These are phyloP conservation scores for Lateolabrax maculatus DNA, from an alignment of 2,797 vertebrate genomes.

Conservation along the genomic window DNA sequence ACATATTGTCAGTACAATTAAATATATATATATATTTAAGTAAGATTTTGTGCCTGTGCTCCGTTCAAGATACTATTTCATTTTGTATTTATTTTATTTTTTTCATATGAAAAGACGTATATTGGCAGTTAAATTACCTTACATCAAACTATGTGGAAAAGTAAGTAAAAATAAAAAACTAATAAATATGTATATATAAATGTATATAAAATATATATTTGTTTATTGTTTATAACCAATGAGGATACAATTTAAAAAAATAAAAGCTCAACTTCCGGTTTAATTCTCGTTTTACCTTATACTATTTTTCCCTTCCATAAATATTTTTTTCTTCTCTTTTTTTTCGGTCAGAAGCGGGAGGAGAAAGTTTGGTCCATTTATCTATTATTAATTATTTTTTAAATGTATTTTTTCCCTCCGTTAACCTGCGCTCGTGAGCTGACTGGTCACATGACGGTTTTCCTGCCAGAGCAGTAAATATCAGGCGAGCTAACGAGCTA, in stretches of 20 bases:
- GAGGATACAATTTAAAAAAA: not conserved
- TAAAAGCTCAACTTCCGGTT: not conserved
- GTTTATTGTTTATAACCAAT: not conserved
- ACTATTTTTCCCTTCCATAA: not conserved
- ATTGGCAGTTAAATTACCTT: not conserved
- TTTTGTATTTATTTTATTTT: too few relatives aligned
- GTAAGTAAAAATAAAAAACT: too few relatives aligned
- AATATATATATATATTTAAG: too few relatives aligned
- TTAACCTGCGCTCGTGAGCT: not conserved
- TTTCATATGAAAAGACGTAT: not conserved
- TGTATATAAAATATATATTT: not conserved
- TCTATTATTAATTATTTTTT: not conserved
- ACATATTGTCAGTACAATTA: not conserved
- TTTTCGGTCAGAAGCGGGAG: rapidly evolving
- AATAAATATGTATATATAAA: too few relatives aligned
- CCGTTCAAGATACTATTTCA: too few relatives aligned
- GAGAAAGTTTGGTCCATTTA: not conserved
- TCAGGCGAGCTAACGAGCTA: constrained; percentile 58
- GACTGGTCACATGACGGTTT: constrained; percentile 64
- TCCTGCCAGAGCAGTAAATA: constrained; percentile 70
- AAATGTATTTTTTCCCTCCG: too few relatives aligned
- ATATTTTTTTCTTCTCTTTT: not conserved
- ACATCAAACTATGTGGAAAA: too few relatives aligned
- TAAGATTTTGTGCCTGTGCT: too few relatives aligned
- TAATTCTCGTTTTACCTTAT: not conserved